Base-by-base conservation (phyloP, 37 sponge, comb jelly and placozoan genomes). In the Spongilla lacustris region DNA sequence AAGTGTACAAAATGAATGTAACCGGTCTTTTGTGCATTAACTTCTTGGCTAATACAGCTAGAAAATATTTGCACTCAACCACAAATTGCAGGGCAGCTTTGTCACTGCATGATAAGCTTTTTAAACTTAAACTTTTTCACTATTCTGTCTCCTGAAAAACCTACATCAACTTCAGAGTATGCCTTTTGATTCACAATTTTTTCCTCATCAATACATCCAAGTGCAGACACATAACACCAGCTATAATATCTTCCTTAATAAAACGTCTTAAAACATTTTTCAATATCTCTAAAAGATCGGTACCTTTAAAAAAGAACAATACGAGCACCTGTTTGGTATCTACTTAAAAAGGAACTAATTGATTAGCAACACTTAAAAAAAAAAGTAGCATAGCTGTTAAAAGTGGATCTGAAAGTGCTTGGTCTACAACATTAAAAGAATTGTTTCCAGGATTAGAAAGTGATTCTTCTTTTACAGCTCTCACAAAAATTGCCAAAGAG, bases 141-240 rank as follows among this genome's bases (percentile, higher is more conserved):
- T 58, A 58, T 58, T 58, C 58, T 58, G 58, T 58, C 58, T 58
- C 58, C 58, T 58, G 58, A 58, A 58, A 58, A 58, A 58, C 58
- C 58, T 58, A 58, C 11, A 58, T 58, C 58, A 58, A 58, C 58
- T 46, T 58, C 58, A 58, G 58, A 58, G 58, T 58, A 58, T 58
- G 58, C 58, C 1, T 58, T 58, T 58, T 58, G 58, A 58, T 58
- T 58, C 58, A 13, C 58, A 58, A 58, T 58, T 58, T 58, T 58
- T 58, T 58, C 58, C 58, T 13, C 58, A 17, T 58, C 58, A 58
- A 58, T 58, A 58, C 58, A 13, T 58, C 58, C 58, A 58, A 58
- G 58, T 58, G 58, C 58, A 58, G 58, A 58, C 58, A 58, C 58
- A 58, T 58, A 58, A 58, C 14, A 58, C 58, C 58, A 58, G 58